These are phyloP conservation scores for Acyrthosiphon pisum DNA, from an alignment of 1,140 invertebrate species.

Conservation along the genomic window DNA sequence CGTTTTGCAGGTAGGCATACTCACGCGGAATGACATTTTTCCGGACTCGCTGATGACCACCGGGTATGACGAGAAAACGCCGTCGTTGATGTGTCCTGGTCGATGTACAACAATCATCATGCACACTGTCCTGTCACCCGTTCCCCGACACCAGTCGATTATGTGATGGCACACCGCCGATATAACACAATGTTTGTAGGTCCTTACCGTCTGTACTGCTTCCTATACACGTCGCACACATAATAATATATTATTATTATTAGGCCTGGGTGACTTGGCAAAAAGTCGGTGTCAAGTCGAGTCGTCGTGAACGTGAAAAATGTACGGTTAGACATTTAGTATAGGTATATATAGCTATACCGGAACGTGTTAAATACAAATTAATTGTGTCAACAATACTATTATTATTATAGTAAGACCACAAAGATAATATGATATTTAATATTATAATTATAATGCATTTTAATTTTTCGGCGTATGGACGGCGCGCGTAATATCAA, in stretches of 20 bases:
- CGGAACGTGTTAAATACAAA: no score
- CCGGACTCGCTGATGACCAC: background rate
- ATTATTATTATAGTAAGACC: no score
- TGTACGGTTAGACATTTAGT: no score
- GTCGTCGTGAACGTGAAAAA: no score
- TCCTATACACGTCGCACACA: background rate
- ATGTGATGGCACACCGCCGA: slow-evolving; percentile 18
- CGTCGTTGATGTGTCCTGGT: background rate
- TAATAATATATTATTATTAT: no score
- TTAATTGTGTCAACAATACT: no score
- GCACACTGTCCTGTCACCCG: background rate
- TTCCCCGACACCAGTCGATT: background rate
- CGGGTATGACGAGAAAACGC: slow-evolving; percentile 4
- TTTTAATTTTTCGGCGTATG: background rate
- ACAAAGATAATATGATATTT: no score
- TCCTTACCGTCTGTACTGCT: background rate
- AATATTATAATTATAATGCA: no score
- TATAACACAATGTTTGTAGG: background rate
- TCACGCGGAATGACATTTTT: background rate
- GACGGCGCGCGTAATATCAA: background rate
- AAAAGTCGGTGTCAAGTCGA: no score
- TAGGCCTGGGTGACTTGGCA: no score
- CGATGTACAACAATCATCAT: background rate
- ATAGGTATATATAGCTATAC: no score
- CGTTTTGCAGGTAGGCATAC: background rate